Evolutionary conservation across 2,113 vertebrate genomes (phyloP), one percentile per base, ranked within the genome.

Genomic region (Numenius arquata): DNA sequence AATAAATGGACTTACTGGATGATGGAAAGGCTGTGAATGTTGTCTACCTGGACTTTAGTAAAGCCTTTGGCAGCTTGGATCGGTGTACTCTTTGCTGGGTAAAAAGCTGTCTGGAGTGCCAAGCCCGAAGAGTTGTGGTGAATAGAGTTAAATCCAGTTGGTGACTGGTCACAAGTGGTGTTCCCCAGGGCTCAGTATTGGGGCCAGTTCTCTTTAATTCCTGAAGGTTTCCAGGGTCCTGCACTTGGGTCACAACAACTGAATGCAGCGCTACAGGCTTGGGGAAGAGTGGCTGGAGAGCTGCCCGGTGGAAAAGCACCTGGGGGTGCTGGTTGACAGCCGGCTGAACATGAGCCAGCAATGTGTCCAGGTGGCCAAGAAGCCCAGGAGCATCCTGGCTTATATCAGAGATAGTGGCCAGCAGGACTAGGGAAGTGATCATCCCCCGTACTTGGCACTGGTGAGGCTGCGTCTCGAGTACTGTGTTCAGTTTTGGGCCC

Each of bases 381-480:
- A 61, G 21, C 40, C 36, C 73, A 71, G 2, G 0, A 17, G 67
- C 52, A 62, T 38, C 81, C 26, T 90, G 67, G 43, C 25, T 1
- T 62, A 12, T 26, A 13, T 56, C 66, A 79, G 76, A 8, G 34
- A 13, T 20, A 4, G 38, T 21, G 71, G 17, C 12, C 85, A 63
- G 58, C n/a, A 77, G 59, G 74, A 2, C 0, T 6, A 81, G 59
- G 27, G n/a, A 41, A 36, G 59, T 9, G 43, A 67, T 32, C 1
- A 7, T 67, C 4, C 22, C 6, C 22, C 45, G 48, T 32, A 3
- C 40, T 89, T 1, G 1, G 27, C 61, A 10, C 55, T 59, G 32
- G 0, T 43, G 71, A 78, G 59, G 38, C 55, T 0, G 3, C 56
- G 56, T 1, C 67, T 89, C 0, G 0, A 71, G 14, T 80, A 2